Conservation (phyloP, 2,113 vertebrate genomes). For the Phaethornis superciliosus region DNA sequence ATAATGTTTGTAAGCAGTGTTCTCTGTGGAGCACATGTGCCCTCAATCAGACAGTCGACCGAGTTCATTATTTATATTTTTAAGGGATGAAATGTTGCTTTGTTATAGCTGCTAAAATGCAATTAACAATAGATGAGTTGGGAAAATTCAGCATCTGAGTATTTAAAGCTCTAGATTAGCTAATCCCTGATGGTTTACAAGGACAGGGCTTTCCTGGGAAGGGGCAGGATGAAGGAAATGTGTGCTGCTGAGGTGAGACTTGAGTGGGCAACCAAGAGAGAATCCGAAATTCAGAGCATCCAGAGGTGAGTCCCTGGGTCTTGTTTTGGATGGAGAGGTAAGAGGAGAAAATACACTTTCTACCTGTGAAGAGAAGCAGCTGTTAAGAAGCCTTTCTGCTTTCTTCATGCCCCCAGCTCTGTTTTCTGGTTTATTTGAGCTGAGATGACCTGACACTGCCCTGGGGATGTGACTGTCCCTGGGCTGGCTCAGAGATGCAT, state of each 20-base stretch:
- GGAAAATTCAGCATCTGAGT: not conserved
- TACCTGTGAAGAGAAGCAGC: not conserved
- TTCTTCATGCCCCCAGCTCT: not conserved
- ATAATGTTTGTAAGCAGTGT: not conserved
- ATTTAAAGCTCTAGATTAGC: not conserved
- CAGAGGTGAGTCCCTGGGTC: fast-evolving
- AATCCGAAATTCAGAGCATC: not conserved
- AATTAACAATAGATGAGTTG: not conserved
- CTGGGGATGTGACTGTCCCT: no score
- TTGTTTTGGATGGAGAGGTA: not conserved
- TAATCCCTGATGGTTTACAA: not conserved
- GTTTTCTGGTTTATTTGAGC: not conserved
- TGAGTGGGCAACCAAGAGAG: not conserved
- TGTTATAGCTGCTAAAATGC: not conserved
- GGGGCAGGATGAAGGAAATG: not conserved
- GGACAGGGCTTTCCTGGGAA: not conserved
- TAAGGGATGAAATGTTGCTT: not conserved
- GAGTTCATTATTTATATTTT: not conserved
- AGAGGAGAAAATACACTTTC: not conserved
- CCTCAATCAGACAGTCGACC: not conserved
- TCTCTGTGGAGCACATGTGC: not conserved
- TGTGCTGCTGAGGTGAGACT: not conserved
- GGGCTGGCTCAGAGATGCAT: not conserved
- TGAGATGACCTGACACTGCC: not conserved
- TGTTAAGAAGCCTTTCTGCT: not conserved